phyloP scores from a whole-genome alignment of 2,113 vertebrate genomes.

The Xiphophorus maculatus region DNA sequence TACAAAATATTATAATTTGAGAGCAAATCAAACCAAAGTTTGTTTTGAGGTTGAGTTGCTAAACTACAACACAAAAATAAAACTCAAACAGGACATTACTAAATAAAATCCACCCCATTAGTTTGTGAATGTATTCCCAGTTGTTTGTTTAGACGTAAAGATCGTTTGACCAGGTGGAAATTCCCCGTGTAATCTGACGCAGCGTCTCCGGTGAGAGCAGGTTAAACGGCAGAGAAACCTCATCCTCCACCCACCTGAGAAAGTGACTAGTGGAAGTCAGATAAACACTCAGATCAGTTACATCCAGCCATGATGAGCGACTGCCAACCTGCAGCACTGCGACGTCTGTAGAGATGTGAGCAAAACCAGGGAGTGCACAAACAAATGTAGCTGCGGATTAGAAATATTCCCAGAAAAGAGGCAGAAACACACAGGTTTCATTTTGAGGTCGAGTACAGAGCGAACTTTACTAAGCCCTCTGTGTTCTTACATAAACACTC shows the following conservation, averaged over 20 bases:
- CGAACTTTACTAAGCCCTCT: constrained; percentile 35
- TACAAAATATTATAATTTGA: no score
- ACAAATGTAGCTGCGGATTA: neutral
- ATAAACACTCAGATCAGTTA: neutral
- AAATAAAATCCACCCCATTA: no score
- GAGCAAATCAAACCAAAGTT: no score
- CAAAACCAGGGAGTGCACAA: neutral
- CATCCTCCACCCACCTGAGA: neutral
- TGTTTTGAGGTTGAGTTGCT: no score
- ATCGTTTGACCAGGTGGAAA: no score
- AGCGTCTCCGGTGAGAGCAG: neutral
- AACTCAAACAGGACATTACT: no score
- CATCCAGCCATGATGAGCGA: neutral
- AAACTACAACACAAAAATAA: no score
- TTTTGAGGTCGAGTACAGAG: neutral
- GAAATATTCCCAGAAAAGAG: neutral
- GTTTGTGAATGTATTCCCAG: neutral
- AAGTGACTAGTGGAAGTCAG: neutral
- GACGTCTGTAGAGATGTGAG: no score
- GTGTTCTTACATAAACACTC: constrained; percentile 52
- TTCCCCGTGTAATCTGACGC: neutral
- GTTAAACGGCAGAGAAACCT: neutral
- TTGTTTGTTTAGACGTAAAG: neutral
- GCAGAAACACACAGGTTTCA: neutral
- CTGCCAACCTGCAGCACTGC: neutral